Evolutionary conservation across 2,113 vertebrate species (phyloP), one percentile per base, ranked within the genome.

Genomic region (Excalfactoria chinensis): DNA sequence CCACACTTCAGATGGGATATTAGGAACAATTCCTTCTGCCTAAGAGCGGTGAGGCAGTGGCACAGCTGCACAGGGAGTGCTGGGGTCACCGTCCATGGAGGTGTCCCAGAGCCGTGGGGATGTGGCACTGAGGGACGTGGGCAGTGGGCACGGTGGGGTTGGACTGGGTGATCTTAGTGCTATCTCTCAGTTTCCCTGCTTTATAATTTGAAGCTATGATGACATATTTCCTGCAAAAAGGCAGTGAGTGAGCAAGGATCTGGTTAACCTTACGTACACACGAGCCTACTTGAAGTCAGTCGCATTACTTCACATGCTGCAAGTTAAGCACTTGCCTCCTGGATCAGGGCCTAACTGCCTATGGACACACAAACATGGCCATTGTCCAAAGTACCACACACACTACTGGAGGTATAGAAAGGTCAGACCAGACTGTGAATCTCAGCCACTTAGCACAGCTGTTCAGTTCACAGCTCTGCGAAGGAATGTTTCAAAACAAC

Each of bases 171-270:
- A 53, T 30, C 51, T 53, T 53, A 53, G 51, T 28, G 49, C 6
- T 53, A 1, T 14, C 10, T 6, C 46, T 34, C 51, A 11, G 49
- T 9, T 77, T 70, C 71, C 75, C 86, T 26, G 22, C 21, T 30
- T n/a, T 4, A 0, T 8, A 32, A 88, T 28, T 30, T 17, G 28
- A 53, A 35, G 69, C 56, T 18, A 35, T 0, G 1, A n/a, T n/a
- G n/a, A n/a, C n/a, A n/a, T 25, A 1, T 32, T 22, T 53, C 41
- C 64, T 44, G 37, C 0, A 0, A n/a, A 59, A 22, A 70, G 8
- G 48, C 0, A 0, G 37, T 0, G 25, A 66, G 56, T 0, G n/a
- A 67, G 84, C 48, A 34, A 68, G 53, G 53, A 49, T 34, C 67
- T 23, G 78, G 22, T 35, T 46, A 51, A 72, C 75, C 48, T 59